Percentiles rank a stretch among this genome's conserved stretches.
phyloP scores from a whole-genome alignment of 2,888 invertebrate species.

The Pristionchus maxplancki region DNA sequence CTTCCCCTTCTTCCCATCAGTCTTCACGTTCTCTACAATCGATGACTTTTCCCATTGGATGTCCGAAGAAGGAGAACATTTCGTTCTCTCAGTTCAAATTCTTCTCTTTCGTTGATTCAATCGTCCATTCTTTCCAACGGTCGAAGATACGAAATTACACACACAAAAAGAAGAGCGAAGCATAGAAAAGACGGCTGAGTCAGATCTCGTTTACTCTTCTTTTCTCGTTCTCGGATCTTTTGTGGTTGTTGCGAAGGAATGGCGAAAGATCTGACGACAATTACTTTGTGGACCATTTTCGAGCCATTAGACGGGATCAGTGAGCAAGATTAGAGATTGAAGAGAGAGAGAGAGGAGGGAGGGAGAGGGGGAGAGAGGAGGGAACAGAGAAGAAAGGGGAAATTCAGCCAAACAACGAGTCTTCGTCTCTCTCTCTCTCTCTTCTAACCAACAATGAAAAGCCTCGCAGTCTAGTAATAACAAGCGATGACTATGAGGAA shows the following conservation, averaged over 20 bases:
- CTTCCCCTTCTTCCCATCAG: neutral
- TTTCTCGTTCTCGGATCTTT: neutral
- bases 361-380: neutral
- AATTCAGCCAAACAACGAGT: constrained; percentile 39
- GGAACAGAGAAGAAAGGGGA: neutral
- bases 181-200: neutral
- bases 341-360: constrained; percentile 3
- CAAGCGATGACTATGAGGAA: neutral
- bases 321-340: constrained; percentile 7
- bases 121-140: neutral
- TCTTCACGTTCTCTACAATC: neutral
- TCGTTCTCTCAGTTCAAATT: neutral
- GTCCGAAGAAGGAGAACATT: constrained; percentile 13
- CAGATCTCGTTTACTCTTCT: neutral
- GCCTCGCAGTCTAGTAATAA: constrained; percentile 12
- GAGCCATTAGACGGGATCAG: constrained; percentile 42
- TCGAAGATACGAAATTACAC: neutral
- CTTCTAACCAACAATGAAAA: constrained; percentile 40
- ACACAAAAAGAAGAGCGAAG: constrained; percentile 46
- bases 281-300: constrained; percentile 16
- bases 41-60: constrained; percentile 7
- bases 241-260: neutral
- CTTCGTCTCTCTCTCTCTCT: neutral
- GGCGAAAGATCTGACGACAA: neutral
- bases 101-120: constrained; percentile 5